Evolutionary conservation across 1,140 invertebrate species (phyloP), one percentile per base, ranked within the genome.

Genomic region (Trinorchestia longiramus): DNA sequence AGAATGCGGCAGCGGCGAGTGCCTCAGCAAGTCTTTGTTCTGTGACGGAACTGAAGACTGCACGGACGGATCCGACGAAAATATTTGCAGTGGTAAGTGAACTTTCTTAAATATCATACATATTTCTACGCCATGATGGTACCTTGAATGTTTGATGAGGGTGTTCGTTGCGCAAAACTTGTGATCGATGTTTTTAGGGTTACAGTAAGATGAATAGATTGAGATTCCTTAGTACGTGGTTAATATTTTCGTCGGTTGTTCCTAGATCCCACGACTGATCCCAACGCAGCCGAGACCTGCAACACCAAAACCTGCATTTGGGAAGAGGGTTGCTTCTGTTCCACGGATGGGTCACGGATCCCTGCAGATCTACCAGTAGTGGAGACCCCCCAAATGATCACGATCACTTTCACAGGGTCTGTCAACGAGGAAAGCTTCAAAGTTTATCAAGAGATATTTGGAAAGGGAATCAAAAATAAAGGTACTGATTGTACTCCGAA

Each of bases 11-110:
- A 98, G 98, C 97, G 98, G 98, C 96, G 99, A 99, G 97, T 99
- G 99, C 97, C 98, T 99, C 43, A 98, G 99, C 96, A 99, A 99
- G 97, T 98, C 98, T 97, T 97, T 99, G 57, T 99, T 99, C 98
- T 99, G 99, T 97, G 99, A 99, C 97, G 98, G 98, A 97, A 99
- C 98, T 97, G 97, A 98, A 57, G 99, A 99, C 97, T 99, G 99
- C 97, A 98, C 98, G 97, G 99, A 99, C 97, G 98, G 99, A 97
- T 99, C 99, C 87, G 99, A 99, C 97, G 99, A 99, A 98, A 99
- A 99, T 97, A 98, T 99, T 97, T 99, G 99, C 98, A 98, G 99
- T 99, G 92, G 92, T 94, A 36, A 94, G 92, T 94, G 11, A 3
- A 28, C 88, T 41, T 42, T 42, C 88, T 4, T 90, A 23, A 77